Conservation (phyloP, 1,140 invertebrate genomes). For the Achroia grisella region DNA sequence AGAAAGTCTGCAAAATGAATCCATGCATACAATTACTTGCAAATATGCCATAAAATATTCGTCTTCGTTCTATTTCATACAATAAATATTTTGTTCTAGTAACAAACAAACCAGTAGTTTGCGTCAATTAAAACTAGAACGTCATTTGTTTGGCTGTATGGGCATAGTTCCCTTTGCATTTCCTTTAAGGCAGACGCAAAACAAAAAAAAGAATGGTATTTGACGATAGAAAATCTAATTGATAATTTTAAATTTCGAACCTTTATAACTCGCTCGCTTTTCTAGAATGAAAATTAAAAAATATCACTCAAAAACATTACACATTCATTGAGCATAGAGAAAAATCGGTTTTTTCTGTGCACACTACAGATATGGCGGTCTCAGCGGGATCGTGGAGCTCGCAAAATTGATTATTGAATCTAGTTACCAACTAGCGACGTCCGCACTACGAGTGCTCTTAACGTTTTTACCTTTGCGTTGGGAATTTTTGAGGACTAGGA, state of each 20-base stretch:
- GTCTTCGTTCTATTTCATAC: no score
- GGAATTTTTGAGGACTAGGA: constrained; percentile 25
- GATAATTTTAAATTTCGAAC: background rate
- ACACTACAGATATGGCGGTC: constrained; percentile 11
- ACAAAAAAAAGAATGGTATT: no score
- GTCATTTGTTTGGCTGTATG: no score
- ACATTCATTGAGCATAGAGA: background rate
- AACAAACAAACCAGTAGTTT: no score
- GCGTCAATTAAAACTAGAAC: no score
- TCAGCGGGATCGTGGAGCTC: constrained; percentile 26
- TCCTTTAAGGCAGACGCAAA: no score
- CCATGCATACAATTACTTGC: no score
- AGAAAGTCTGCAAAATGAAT: no score
- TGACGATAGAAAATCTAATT: background rate
- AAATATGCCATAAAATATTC: no score
- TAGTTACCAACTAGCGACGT: constrained; percentile 64
- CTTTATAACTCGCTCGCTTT: no score
- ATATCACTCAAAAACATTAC: background rate
- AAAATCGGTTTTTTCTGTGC: background rate
- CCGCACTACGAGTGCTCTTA: constrained; percentile 26
- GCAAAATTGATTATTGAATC: constrained; percentile 69
- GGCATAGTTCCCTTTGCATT: no score
- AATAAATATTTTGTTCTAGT: no score
- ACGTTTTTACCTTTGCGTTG: constrained; percentile 41
- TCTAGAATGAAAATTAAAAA: background rate